Base-by-base conservation (phyloP, 1,140 invertebrate species). In the Microplitis mediator region DNA sequence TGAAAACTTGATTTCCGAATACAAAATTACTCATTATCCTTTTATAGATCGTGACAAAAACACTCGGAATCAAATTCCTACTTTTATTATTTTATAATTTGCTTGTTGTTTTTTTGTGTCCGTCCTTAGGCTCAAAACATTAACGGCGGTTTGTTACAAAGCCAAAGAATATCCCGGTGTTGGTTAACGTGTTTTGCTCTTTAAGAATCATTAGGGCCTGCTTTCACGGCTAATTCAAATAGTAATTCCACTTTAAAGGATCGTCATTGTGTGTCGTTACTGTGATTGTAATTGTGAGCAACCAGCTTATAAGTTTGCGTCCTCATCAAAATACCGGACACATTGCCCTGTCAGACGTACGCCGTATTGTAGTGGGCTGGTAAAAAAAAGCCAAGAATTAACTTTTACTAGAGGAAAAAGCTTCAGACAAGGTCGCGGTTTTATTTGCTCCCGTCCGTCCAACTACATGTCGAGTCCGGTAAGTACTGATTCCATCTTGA, bases 171-270 rank as follows among this genome's bases (percentile, higher is more conserved):
- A 77, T 81, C 73, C 50, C 3, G 50, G 23, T 23, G 23, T 23
- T 23, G 23, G 23, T 23, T 23, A 32, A 4, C 52, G 52, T 78
- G 76, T 80, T 81, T 82, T 81, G 75, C 79, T 81, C 80, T 81
- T 79, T 80, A 81, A 74, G 76, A 85, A 85, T 86, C 84, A 85
- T 86, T 85, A 86, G 81, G 81, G 74, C 75, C 78, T 83, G 82
- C 82, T 84, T 84, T 85, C 81, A 79, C 81, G 79, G 77, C 80
- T 86, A 85, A 86, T 86, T 86, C 83, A 86, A 86, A 86, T 86
- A 84, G 81, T 77, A 80, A 86, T 85, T 81, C 82, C 82, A 78
- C 14, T 66, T 75, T 71, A 75, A 23, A 75, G 76, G 78, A 73
- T 66, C 65, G 35, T 60, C 62, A 60, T 23, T 23, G 23, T 23